Evolutionary conservation across 2,113 vertebrate genomes (phyloP), one percentile per base, ranked within the genome.

Genomic region (Heterotilapia buettikoferi): DNA sequence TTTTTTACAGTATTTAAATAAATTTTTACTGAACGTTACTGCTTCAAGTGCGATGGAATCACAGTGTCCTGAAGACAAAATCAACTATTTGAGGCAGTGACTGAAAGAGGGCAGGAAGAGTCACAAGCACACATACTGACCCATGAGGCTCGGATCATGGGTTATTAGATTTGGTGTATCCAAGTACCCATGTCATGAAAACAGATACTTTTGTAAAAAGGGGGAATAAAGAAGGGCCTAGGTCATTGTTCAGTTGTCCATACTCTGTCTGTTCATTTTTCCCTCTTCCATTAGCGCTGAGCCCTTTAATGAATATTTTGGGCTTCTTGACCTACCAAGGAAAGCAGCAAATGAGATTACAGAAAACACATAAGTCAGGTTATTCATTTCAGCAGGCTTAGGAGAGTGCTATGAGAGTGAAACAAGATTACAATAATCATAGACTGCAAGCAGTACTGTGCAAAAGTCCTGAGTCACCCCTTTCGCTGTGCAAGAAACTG

Each of bases 341-440:
- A 82, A 63, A 71, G 26, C 13, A 84, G 83, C 59, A 83, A 89
- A 83, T 85, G 6, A 71, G 81, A 83, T 94, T 84, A 86, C 24
- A 80, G 50, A 59, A 84, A 73, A 82, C 31, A 54, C 79, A 73
- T 11, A 84, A 53, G 14, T 59, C 31, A 66, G 84, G 52, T 68
- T 57, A 80, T 84, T 89, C 19, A 52, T 88, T 87, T 66, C 71
- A 84, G 45, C 61, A 7, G 53, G 83, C 80, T 89, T 81, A 84
- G 66, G 12, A 68, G 63, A 40, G 63, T 68, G 63, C 63, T 40
- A 40, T 47, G 73, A 86, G 53, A 85, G 43, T 68, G 54, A 86
- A 68, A 86, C 9, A 81, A 38, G 89, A 89, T 85, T 81, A 82
- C 57, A 59, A 47, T 43, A 80, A 83, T 91, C 18, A 53, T 38